These are phyloP conservation scores for Siphonodentalium dalli DNA, from an alignment of 2,888 invertebrate genomes.

Conservation along the genomic window DNA sequence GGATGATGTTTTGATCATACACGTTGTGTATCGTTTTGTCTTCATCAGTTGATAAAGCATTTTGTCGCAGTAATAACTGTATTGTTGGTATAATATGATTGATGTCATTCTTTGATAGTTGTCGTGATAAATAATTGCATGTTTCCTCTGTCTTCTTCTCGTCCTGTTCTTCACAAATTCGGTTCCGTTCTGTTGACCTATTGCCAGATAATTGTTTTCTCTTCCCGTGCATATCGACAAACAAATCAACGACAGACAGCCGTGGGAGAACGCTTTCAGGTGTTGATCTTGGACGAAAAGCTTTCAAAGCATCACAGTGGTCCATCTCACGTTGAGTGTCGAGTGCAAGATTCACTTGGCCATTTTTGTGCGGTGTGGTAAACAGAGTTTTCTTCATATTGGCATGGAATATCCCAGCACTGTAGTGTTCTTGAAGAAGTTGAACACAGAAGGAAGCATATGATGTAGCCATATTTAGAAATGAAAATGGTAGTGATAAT, in stretches of 20 bases:
- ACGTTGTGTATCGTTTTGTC: too few relatives aligned
- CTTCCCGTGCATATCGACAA: conserved; percentile 6
- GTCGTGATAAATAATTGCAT: too few relatives aligned
- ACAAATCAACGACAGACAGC: conserved; percentile 22
- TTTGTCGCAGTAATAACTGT: too few relatives aligned
- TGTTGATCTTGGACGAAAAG: conserved; percentile 24
- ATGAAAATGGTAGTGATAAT: conserved; percentile 26
- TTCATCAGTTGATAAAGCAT: too few relatives aligned
- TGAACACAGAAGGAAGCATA: conserved; percentile 24
- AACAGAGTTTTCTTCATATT: conserved; percentile 18
- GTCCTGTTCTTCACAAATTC: too few relatives aligned
- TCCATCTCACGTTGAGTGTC: conserved; percentile 27
- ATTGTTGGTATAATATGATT: too few relatives aligned
- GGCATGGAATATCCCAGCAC: conserved; percentile 13
- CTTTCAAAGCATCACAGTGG: conserved; percentile 25
- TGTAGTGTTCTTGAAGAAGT: conserved; percentile 16
- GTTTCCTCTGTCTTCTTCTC: too few relatives aligned
- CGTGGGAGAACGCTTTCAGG: conserved; percentile 14
- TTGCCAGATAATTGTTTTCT: not conserved
- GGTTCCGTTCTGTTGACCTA: too few relatives aligned
- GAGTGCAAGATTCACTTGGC: conserved; percentile 19
- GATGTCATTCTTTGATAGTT: too few relatives aligned
- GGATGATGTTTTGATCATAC: too few relatives aligned
- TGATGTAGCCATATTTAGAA: conserved; percentile 27
- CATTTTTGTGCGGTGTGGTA: conserved; percentile 18